Conservation (phyloP, 1,140 invertebrate genomes). For the Drosophila bipectinata region DNA sequence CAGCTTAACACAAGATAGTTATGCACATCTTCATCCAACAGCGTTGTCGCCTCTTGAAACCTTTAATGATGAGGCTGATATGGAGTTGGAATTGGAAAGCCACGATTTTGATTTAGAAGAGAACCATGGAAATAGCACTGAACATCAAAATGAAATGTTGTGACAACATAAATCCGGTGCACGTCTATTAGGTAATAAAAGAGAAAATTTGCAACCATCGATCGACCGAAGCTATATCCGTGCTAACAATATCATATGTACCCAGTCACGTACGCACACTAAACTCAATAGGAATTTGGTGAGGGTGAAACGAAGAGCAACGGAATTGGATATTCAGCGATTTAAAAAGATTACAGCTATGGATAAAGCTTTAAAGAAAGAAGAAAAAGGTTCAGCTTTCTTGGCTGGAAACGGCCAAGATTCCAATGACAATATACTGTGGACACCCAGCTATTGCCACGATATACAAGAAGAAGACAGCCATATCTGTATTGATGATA, state of each 20-base stretch:
- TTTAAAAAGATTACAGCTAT: not conserved
- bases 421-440: not conserved
- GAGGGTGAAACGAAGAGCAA: not conserved
- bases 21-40: constrained; percentile 63
- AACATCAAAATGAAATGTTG: constrained; percentile 84
- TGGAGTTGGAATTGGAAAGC: constrained; percentile 73
- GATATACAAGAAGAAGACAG: constrained; percentile 6
- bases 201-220: not conserved
- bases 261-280: constrained; percentile 13
- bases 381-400: not conserved
- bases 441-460: constrained; percentile 5
- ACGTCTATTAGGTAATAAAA: constrained; percentile 12
- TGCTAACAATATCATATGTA: not conserved
- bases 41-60: constrained; percentile 82
- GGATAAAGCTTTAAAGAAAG: not conserved
- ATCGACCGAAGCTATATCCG: constrained; percentile 1
- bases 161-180: constrained; percentile 80
- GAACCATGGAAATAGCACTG: constrained; percentile 84
- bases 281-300: not conserved
- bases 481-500: constrained; percentile 35
- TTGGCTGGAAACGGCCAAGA: constrained; percentile 7
- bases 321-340: too few relatives aligned
- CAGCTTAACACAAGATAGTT: constrained; percentile 32
- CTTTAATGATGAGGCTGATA: constrained; percentile 69
- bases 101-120: constrained; percentile 84